A percentile compares a stretch with the other conserved stretches of the same genome.
Evolutionary conservation across 1,140 invertebrate species (phyloP).

Genomic region (Phymorhynchus buccinoides): DNA sequence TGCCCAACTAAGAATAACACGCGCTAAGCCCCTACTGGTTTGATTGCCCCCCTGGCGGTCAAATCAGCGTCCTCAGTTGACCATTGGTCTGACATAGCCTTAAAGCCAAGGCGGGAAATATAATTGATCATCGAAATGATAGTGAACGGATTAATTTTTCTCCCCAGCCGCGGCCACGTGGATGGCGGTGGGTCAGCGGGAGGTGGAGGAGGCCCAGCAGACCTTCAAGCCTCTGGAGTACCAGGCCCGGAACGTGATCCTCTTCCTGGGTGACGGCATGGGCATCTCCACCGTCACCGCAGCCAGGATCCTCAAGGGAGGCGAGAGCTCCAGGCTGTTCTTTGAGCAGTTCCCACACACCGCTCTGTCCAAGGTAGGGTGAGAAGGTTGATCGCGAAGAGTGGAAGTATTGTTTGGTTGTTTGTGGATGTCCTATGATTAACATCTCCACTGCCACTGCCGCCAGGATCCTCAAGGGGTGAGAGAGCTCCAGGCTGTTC

Average conservation of each 20-base stretch:
- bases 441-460: slow-evolving; percentile 90
- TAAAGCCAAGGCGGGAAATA: no score
- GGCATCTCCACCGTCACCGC: slow-evolving; percentile 91
- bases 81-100: no score
- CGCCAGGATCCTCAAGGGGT: slow-evolving; percentile 82
- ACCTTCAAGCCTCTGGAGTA: slow-evolving; percentile 44
- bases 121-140: no score
- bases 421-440: slow-evolving; percentile 79
- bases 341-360: slow-evolving; percentile 85
- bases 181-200: neutral
- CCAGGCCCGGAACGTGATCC: slow-evolving; percentile 88
- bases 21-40: no score
- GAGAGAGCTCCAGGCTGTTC: slow-evolving; percentile 73
- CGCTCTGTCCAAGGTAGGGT: slow-evolving; percentile 80
- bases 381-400: neutral
- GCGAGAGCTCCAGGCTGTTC: slow-evolving; percentile 81
- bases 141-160: no score
- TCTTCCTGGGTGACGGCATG: slow-evolving; percentile 96
- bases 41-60: no score
- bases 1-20: no score
- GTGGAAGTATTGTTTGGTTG: slow-evolving; percentile 75
- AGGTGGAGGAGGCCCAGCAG: slow-evolving; percentile 35
- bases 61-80: no score
- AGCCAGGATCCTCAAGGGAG: slow-evolving; percentile 82
- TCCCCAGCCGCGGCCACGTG: neutral